These are phyloP conservation scores for Remorina albescens DNA, from an alignment of 2,797 vertebrate genomes.

Conservation along the genomic window DNA sequence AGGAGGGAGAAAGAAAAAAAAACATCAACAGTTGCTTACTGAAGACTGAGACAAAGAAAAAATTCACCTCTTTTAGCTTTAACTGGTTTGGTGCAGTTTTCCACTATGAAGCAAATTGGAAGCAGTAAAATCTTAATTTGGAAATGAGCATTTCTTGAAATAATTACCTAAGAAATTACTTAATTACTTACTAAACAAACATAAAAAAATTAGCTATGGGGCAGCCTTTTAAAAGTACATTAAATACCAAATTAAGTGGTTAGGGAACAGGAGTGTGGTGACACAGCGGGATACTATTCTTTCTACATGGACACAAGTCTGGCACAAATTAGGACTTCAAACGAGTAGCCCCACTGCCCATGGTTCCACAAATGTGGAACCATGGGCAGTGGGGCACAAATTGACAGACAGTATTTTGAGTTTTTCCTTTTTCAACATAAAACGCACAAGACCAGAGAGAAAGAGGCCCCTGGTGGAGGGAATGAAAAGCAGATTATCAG, in stretches of 20 bases:
- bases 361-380: slow-evolving; percentile 18
- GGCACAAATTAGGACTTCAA: slow-evolving; percentile 35
- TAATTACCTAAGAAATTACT: slow-evolving; percentile 38
- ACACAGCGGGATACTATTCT: slow-evolving; percentile 24
- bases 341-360: slow-evolving; percentile 10
- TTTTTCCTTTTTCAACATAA: slow-evolving; percentile 15
- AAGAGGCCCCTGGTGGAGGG: neutral
- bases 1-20: slow-evolving; percentile 70
- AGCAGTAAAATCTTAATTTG: slow-evolving; percentile 12
- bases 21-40: slow-evolving; percentile 74
- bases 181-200: slow-evolving; percentile 19
- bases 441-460: neutral
- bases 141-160: slow-evolving; percentile 30
- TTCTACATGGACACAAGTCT: slow-evolving; percentile 33
- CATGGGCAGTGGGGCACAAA: no score
- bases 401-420: slow-evolving; percentile 23
- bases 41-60: slow-evolving; percentile 57
- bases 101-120: slow-evolving; percentile 23
- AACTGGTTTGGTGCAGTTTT: slow-evolving; percentile 18
- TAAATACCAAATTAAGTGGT: slow-evolving; percentile 56
- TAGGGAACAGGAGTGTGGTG: slow-evolving; percentile 30
- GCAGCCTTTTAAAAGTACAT: slow-evolving; percentile 47
- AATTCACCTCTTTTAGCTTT: slow-evolving; percentile 41
- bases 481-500: slow-evolving; percentile 15
- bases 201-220: slow-evolving; percentile 43